Base-by-base conservation (phyloP, 2,113 vertebrate species). In the Hippolais icterina region DNA sequence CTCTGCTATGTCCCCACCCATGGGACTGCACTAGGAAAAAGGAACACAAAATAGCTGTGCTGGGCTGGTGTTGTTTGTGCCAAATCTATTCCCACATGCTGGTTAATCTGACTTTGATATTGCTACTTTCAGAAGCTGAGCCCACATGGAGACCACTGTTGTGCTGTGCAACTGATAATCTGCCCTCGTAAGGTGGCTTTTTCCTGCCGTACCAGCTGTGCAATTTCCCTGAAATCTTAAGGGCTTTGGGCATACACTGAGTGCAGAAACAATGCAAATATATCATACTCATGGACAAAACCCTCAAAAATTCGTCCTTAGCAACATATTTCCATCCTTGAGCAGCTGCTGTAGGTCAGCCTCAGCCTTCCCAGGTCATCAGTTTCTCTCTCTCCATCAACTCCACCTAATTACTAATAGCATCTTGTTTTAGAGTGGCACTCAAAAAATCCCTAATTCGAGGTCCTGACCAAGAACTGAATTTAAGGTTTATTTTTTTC, bases 71-170 rank as follows among this genome's bases (percentile, higher is more conserved):
- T n/a, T 64, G 44, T 53, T 89, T 87, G 59, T 96, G 90, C 82
- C 87, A 88, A 91, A 66, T 59, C 75, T 95, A 21, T 90, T 95
- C 84, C 89, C 91, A 53, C 13, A 8, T 31, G 65, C 69, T 68
- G 46, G 16, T 82, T 96, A 89, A 94, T 89, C 77, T 92, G 93
- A 90, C 93, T 91, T 96, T 86, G 86, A 88, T 96, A 94, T 94
- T 93, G 82, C 46, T 90, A 13, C 66, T 88, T 85, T 85, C 37
- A 90, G 87, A 96, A 96, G 54, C 59, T 80, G 84, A 93, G 66
- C 84, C 59, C 84, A 72, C 44, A 17, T 9, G 14, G 42, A 82
- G 46, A 88, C 66, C 59, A 37, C 61, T 83, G 63, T 68, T 84
- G 31, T 64, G 33, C 15, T 75, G 39, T 92, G 72, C 69, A 88